Conservation (phyloP, 2,797 vertebrate genomes). For the Sciurus vulgaris region DNA sequence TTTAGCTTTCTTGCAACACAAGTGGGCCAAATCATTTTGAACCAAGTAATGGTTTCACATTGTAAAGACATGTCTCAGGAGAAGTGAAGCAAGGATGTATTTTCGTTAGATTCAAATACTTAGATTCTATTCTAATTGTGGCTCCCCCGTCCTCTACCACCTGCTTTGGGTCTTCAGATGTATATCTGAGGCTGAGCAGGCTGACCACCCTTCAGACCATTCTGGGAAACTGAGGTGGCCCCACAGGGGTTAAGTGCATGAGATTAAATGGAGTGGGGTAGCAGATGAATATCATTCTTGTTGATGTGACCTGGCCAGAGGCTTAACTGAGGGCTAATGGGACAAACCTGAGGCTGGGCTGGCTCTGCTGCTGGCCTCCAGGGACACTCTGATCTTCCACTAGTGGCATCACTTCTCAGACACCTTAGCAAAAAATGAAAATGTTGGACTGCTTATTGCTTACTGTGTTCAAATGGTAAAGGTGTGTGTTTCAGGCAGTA, state of each 20-base stretch:
- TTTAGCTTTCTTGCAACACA: background rate
- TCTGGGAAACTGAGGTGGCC: background rate
- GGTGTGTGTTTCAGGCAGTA: background rate
- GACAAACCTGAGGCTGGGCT: background rate
- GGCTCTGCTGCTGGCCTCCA: background rate
- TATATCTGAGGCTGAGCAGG: background rate
- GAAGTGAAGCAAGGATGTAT: background rate
- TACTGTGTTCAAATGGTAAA: background rate
- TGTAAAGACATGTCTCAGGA: background rate
- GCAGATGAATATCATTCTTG: rapidly evolving
- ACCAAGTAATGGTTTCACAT: constrained; percentile 12
- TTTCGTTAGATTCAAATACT: background rate
- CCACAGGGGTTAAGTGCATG: background rate
- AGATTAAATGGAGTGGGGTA: background rate
- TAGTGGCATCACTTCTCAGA: background rate
- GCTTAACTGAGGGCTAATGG: background rate
- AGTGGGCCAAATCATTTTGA: background rate
- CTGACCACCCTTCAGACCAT: background rate
- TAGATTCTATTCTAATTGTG: background rate
- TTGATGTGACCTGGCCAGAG: background rate
- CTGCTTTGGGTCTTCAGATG: background rate
- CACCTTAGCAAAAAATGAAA: background rate
- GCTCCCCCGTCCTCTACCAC: too few relatives aligned
- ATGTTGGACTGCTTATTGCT: too few relatives aligned
- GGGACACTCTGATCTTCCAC: background rate